Percentiles rank a stretch among this genome's conserved stretches.
phyloP scores from a whole-genome alignment of 1,140 invertebrate genomes.

The Drosophila navojoa region DNA sequence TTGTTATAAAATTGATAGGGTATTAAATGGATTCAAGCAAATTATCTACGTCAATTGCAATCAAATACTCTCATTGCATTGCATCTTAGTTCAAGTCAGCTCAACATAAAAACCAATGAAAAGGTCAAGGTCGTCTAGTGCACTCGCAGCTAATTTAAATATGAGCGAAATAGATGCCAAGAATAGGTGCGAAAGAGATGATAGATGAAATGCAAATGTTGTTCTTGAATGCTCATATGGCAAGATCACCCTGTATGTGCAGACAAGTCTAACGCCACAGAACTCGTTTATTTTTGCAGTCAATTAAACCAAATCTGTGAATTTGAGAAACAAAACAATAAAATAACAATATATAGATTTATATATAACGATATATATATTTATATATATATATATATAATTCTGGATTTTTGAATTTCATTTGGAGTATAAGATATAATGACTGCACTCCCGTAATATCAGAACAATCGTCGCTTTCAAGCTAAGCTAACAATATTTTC shows the following conservation, averaged over 20 bases:
- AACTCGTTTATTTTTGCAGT: conserved; percentile 64
- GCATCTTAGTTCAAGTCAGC: neutral
- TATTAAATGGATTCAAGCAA: neutral
- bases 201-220: neutral
- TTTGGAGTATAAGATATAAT: conserved; percentile 60
- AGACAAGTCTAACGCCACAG: conserved; percentile 55
- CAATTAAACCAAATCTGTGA: conserved; percentile 27
- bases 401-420: conserved; percentile 44
- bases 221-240: neutral
- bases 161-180: neutral
- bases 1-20: neutral
- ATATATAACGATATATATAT: conserved; percentile 41
- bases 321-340: conserved; percentile 11
- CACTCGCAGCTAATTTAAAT: neutral
- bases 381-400: conserved; percentile 12
- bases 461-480: conserved; percentile 43
- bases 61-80: conserved; percentile 18
- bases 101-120: neutral
- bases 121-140: conserved; percentile 13
- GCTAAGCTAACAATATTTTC: conserved; percentile 23
- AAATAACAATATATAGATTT: conserved; percentile 25
- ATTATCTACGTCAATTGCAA: neutral
- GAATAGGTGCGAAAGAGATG: neutral
- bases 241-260: conserved; percentile 57
- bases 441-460: conserved; percentile 18